These are phyloP conservation scores for Aspiorhynchus laticeps DNA, from an alignment of 2,113 vertebrate species.

Conservation along the genomic window DNA sequence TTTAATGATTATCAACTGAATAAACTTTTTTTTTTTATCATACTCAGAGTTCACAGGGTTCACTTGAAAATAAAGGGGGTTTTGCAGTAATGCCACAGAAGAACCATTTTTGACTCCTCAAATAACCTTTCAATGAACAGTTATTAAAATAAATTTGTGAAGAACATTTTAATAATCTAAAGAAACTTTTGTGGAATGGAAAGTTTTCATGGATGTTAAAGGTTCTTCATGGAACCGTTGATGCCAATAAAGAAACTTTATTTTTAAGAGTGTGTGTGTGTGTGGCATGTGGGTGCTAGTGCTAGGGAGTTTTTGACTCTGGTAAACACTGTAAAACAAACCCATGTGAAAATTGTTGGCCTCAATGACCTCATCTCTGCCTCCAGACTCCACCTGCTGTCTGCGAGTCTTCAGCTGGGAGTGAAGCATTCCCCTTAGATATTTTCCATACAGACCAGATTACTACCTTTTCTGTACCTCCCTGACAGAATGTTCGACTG, in stretches of 20 bases:
- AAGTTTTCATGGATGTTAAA: background rate
- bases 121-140: background rate
- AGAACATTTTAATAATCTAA: background rate
- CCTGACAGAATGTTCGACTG: background rate
- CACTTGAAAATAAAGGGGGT: background rate
- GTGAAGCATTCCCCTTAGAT: slow-evolving; percentile 21
- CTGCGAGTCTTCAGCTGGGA: slow-evolving; percentile 32
- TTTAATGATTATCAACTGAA: background rate
- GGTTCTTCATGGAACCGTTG: background rate
- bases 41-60: slow-evolving; percentile 18
- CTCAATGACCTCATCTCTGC: slow-evolving; percentile 19
- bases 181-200: background rate
- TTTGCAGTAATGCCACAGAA: background rate
- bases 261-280: background rate
- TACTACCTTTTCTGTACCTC: background rate
- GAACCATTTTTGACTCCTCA: too few species aligned
- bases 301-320: slow-evolving; percentile 20
- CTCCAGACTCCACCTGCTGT: slow-evolving; percentile 41
- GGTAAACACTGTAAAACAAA: slow-evolving; percentile 33
- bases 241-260: too few species aligned
- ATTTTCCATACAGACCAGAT: slow-evolving; percentile 9
- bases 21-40: background rate
- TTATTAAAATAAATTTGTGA: background rate
- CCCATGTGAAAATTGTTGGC: slow-evolving; percentile 39
- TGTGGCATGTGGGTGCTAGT: background rate